Evolutionary conservation across 2,888 invertebrate genomes (phyloP).

Genomic region (Eilema depressum): DNA sequence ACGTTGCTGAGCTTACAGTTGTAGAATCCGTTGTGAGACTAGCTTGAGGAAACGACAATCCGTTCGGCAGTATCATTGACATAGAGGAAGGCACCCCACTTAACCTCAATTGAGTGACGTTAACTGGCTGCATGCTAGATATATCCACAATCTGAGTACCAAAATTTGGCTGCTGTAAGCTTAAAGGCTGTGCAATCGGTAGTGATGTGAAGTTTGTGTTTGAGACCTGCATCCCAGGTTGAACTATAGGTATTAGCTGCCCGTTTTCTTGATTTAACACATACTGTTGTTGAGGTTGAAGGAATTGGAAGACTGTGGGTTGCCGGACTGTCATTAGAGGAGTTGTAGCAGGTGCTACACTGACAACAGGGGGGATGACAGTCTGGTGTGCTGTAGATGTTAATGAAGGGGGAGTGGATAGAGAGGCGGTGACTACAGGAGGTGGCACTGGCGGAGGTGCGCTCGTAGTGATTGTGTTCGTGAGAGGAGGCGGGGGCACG

Average conservation of each 20-base stretch:
- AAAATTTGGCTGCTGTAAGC: slow-evolving; percentile 78
- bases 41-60: slow-evolving; percentile 76
- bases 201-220: slow-evolving; percentile 79
- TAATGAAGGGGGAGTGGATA: slow-evolving; percentile 70
- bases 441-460: slow-evolving; percentile 72
- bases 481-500: slow-evolving; percentile 76
- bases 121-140: slow-evolving; percentile 81
- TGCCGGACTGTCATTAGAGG: slow-evolving; percentile 83
- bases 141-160: slow-evolving; percentile 81
- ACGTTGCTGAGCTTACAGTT: slow-evolving; percentile 78
- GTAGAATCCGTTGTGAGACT: slow-evolving; percentile 76
- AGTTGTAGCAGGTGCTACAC: slow-evolving; percentile 73
- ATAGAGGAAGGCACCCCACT: slow-evolving; percentile 82
- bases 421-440: slow-evolving; percentile 68
- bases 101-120: slow-evolving; percentile 77
- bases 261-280: slow-evolving; percentile 82
- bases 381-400: slow-evolving; percentile 70
- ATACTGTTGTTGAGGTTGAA: slow-evolving; percentile 80
- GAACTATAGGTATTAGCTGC: slow-evolving; percentile 82
- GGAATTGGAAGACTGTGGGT: slow-evolving; percentile 77
- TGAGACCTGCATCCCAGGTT: slow-evolving; percentile 80
- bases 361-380: slow-evolving; percentile 76
- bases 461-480: slow-evolving; percentile 72
- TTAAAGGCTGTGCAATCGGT: slow-evolving; percentile 74
- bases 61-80: slow-evolving; percentile 83